Conservation (phyloP, 2,113 vertebrate species). For the Cairina moschata region DNA sequence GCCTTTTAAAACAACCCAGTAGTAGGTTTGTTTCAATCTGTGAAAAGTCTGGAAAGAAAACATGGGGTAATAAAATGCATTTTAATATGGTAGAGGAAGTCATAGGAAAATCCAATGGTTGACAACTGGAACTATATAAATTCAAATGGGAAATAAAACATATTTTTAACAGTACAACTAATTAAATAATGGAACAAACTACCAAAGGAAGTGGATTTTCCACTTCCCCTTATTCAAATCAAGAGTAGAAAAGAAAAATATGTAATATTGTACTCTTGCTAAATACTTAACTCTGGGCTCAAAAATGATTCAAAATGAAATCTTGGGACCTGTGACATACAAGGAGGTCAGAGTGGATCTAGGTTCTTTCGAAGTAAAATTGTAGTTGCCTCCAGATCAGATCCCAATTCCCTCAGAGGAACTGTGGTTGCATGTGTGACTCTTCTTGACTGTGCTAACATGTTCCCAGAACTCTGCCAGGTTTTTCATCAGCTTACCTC, state of each 20-base stretch:
- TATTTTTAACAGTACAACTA: neutral
- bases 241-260: neutral
- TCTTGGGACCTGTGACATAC: neutral
- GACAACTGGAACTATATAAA: neutral
- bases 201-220: neutral
- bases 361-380: neutral
- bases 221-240: neutral
- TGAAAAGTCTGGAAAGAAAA: neutral
- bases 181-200: neutral
- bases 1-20: neutral
- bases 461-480: neutral
- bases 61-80: neutral
- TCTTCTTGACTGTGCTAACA: neutral
- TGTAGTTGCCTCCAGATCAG: neutral
- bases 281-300: rapidly evolving
- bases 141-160: neutral
- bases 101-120: neutral
- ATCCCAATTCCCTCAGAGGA: neutral
- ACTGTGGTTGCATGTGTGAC: neutral
- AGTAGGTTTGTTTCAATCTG: neutral
- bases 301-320: neutral
- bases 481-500: neutral
- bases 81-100: neutral
- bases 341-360: neutral
- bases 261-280: neutral